These are phyloP conservation scores for Zaprionus lineosus DNA, from an alignment of 2,888 invertebrate genomes.

Conservation along the genomic window DNA sequence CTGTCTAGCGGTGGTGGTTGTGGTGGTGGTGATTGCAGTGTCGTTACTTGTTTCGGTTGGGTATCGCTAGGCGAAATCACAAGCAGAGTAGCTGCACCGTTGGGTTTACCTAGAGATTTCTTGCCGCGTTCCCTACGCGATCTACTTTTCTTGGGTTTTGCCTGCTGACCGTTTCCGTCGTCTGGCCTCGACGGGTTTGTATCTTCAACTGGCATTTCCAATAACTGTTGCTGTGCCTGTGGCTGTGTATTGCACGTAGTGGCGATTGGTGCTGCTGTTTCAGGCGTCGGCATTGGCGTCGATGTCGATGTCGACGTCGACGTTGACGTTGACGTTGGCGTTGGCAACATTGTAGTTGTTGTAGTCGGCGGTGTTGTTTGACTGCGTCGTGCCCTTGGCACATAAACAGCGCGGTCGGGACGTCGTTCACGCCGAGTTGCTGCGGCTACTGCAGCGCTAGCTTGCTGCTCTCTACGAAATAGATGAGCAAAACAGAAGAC, in stretches of 20 bases:
- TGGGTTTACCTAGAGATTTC: conserved; percentile 50
- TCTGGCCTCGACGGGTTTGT: conserved; percentile 69
- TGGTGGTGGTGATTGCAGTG: conserved; percentile 21
- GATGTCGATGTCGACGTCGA: conserved; percentile 33
- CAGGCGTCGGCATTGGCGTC: conserved; percentile 25
- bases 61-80: conserved; percentile 44
- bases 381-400: conserved; percentile 87
- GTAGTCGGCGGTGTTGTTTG: conserved; percentile 82
- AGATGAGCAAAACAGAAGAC: conserved; percentile 66
- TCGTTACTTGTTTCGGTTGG: conserved; percentile 37
- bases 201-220: conserved; percentile 60
- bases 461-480: conserved; percentile 65
- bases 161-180: conserved; percentile 49
- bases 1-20: conserved; percentile 32
- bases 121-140: conserved; percentile 67
- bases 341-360: conserved; percentile 36
- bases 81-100: conserved; percentile 46
- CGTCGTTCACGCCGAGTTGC: conserved; percentile 84
- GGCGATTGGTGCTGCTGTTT: conserved; percentile 18
- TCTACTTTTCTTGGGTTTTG: conserved; percentile 58
- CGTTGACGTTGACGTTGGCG: conserved; percentile 36
- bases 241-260: conserved; percentile 42
- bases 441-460: conserved; percentile 75
- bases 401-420: conserved; percentile 91
- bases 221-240: conserved; percentile 57